Conservation (phyloP, 1,140 invertebrate species). For the Bombyx mandarina region DNA sequence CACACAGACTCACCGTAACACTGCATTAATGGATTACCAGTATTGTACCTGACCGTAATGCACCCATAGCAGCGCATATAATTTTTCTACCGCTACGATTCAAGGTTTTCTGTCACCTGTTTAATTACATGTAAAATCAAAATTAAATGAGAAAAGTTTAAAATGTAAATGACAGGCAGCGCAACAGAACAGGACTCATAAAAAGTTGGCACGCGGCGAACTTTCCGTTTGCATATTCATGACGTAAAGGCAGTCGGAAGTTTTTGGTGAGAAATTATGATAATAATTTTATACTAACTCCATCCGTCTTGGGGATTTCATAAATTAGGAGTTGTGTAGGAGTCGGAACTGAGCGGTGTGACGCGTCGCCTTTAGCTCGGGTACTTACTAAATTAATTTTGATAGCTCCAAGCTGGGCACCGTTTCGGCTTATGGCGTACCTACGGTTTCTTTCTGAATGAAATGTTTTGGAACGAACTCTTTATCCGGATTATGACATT, state of each 20-base stretch:
- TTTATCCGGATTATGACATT: too few relatives aligned
- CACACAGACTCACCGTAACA: too few relatives aligned
- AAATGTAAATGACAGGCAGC: constrained; percentile 55
- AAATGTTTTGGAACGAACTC: too few relatives aligned
- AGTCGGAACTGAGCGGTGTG: constrained; percentile 17
- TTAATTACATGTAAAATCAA: background rate
- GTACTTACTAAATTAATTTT: constrained; percentile 25
- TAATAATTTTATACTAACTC: constrained; percentile 65
- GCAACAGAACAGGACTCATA: constrained; percentile 59
- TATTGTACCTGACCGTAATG: too few relatives aligned
- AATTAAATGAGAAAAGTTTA: constrained; percentile 6
- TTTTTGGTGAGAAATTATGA: constrained; percentile 66
- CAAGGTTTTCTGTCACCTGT: too few relatives aligned
- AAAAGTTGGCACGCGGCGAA: constrained; percentile 55
- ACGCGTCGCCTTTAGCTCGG: constrained; percentile 13
- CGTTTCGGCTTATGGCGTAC: too few relatives aligned
- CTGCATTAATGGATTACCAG: too few relatives aligned
- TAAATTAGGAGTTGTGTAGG: constrained; percentile 28
- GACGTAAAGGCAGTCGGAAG: constrained; percentile 57
- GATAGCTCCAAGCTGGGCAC: constrained; percentile 4
- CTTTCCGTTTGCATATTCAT: constrained; percentile 65
- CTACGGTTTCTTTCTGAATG: too few relatives aligned
- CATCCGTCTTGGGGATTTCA: constrained; percentile 46
- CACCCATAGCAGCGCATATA: too few relatives aligned
- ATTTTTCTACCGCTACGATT: too few relatives aligned